Evolutionary conservation across 2,888 invertebrate genomes (phyloP), one percentile per base, ranked within the genome.

Genomic region (Tridacna gigas): DNA sequence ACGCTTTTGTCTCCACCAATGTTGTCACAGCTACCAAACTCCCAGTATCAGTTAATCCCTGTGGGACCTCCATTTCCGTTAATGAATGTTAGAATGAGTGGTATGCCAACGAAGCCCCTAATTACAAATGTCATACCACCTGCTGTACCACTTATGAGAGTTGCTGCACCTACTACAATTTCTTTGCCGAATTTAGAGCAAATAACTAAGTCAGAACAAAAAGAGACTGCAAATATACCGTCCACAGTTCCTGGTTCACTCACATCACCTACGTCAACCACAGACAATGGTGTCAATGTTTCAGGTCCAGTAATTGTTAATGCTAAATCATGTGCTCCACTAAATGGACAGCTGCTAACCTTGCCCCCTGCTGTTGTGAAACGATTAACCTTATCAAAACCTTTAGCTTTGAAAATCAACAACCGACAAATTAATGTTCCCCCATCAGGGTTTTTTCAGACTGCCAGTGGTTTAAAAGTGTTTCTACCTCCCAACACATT

Each of bases 401-500:
- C 93, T 12, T 79, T 94, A 56, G 90, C 92, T 9, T 80, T 94
- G 61, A 93, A 92, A 78, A 91, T 93, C 60, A 92, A 93, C 82
- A 92, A 91, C 77, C 84, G 89, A 69, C 91, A 91, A 60, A 89
- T 92, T 7, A 88, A 91, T 26, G 91, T 93, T 15, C 93, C 93
- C 26, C 92, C 94, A 0, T 91, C 91, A 47, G 92, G 93, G 65
- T 90, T 93, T 77, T 89, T 93, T 61, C 88, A 89, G 48, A 89
- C 92, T 9, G 56, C 79, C 15, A 90, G 91, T 60, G 92, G 92
- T 18, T 79, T 92, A 25, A 93, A 93, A 86, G 90, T 94, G 48
- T 91, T 93, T 77, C 87, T 94, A 12, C 94, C 94, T 13, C 91
- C 92, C 13, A 92, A 91, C 71, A 92, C 92, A 45, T 91, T 93